Conservation (phyloP, 2,113 vertebrate species). For the Varanus salvator region DNA sequence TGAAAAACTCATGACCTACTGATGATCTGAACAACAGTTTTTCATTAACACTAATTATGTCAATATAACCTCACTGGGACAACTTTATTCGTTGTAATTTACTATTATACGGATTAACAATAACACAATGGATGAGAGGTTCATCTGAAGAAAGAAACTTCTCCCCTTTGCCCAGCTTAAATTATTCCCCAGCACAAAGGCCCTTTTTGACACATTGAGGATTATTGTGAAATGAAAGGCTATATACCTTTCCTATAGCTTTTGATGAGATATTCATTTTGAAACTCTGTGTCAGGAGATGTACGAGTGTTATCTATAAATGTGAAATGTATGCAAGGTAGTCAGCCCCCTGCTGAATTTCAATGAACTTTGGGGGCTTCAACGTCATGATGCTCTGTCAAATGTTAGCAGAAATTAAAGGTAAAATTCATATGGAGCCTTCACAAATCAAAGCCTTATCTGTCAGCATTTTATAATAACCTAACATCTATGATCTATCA, state of each 20-base stretch:
- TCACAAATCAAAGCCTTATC: constrained; percentile 75
- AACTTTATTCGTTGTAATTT: constrained; percentile 66
- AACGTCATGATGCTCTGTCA: constrained; percentile 77
- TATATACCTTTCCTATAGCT: constrained; percentile 48
- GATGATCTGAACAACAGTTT: constrained; percentile 67
- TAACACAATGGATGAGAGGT: constrained; percentile 60
- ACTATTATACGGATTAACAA: constrained; percentile 70
- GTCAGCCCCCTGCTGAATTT: constrained; percentile 70
- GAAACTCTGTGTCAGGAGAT: constrained; percentile 74
- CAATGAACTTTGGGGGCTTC: constrained; percentile 74
- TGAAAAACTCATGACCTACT: constrained; percentile 46
- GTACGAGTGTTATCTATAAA: constrained; percentile 74
- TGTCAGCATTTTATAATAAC: constrained; percentile 78
- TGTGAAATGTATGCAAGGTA: constrained; percentile 69
- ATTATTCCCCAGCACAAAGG: constrained; percentile 62
- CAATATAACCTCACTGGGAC: constrained; percentile 53
- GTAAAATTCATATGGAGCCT: constrained; percentile 74
- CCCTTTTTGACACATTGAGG: constrained; percentile 52
- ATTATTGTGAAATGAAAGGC: constrained; percentile 74
- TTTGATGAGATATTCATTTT: constrained; percentile 71
- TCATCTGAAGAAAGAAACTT: constrained; percentile 1
- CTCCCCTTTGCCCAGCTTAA: constrained; percentile 51
- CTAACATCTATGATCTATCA: constrained; percentile 71
- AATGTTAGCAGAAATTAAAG: constrained; percentile 79
- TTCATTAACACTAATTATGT: constrained; percentile 50